Conservation (phyloP, 2,113 vertebrate genomes). For the Pogona vitticeps region DNA sequence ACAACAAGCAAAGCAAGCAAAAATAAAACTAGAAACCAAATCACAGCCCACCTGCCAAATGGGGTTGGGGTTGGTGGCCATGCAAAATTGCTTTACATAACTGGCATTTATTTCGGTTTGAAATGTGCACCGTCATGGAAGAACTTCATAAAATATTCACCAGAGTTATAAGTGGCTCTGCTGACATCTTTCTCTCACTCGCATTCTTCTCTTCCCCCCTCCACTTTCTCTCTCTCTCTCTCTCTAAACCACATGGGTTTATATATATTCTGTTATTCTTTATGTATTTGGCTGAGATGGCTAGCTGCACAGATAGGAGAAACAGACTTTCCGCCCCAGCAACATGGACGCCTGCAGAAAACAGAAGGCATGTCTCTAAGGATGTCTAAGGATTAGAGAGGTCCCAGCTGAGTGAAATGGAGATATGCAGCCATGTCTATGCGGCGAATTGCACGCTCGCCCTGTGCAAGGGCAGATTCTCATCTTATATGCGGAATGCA, state of each 20-base stretch:
- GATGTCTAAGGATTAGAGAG: not conserved
- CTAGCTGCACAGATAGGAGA: not conserved
- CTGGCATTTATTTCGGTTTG: not conserved
- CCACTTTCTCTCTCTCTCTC: not conserved
- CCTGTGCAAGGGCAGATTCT: not conserved
- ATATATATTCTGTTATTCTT: not conserved
- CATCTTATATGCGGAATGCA: too few species aligned
- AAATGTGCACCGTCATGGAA: conserved; percentile 30
- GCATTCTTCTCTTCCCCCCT: not conserved
- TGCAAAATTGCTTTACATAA: conserved; percentile 33
- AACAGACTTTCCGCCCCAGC: not conserved
- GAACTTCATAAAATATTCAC: conserved; percentile 43
- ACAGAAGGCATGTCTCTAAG: not conserved
- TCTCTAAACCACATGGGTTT: not conserved
- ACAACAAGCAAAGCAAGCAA: not conserved
- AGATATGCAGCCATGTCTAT: not conserved
- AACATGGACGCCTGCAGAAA: not conserved
- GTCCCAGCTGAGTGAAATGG: not conserved
- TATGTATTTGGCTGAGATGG: not conserved
- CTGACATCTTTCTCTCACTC: not conserved
- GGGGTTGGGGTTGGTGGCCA: not conserved
- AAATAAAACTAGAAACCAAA: not conserved
- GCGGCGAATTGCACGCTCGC: too few species aligned
- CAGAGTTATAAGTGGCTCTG: conserved; percentile 27
- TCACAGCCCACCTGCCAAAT: not conserved